Evolutionary conservation across 2,797 vertebrate genomes (phyloP).

Genomic region (Martes flavigula): DNA sequence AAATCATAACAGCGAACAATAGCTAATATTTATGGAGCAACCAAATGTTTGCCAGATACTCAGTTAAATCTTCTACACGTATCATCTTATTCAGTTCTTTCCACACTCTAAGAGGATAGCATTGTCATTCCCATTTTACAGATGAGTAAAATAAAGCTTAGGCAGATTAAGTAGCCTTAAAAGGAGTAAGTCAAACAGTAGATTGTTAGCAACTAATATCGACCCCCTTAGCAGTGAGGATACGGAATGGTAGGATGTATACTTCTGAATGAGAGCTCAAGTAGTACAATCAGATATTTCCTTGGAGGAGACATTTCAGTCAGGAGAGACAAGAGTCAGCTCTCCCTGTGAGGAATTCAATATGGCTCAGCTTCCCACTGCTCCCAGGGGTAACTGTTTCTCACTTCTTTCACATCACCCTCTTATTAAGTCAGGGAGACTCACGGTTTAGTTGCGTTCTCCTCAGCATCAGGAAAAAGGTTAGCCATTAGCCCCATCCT

Average conservation of each 20-base stretch:
- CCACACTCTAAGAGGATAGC: background rate
- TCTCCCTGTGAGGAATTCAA: background rate
- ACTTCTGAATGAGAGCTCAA: background rate
- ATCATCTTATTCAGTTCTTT: slow-evolving; percentile 25
- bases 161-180: background rate
- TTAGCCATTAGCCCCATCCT: background rate
- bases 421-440: background rate
- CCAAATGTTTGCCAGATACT: slow-evolving; percentile 14
- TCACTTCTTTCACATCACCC: background rate
- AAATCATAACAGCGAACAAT: background rate
- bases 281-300: background rate
- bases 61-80: background rate
- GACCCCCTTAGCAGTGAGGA: too few relatives aligned
- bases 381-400: background rate
- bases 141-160: slow-evolving; percentile 9
- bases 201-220: background rate
- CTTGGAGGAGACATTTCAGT: background rate
- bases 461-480: background rate
- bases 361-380: too few relatives aligned
- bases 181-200: background rate
- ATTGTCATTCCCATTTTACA: slow-evolving; percentile 40
- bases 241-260: background rate
- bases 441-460: background rate
- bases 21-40: background rate
- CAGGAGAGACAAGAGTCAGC: background rate